Percentiles rank a stretch among this genome's conserved stretches.
These are phyloP conservation scores for Chalcosyrphus nemorum DNA, from an alignment of 2,888 invertebrate genomes.

Conservation along the genomic window DNA sequence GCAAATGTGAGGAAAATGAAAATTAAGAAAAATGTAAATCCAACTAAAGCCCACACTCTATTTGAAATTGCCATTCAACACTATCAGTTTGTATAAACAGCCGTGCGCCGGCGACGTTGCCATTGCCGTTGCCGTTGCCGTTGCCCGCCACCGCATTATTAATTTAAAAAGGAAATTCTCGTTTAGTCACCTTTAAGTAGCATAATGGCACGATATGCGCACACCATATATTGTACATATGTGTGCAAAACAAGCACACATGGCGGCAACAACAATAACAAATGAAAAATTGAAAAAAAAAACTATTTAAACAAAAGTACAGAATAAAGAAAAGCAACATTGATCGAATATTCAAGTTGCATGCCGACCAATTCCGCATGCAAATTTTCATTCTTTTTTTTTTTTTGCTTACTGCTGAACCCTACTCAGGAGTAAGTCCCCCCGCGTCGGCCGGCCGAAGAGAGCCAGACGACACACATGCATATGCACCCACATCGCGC, in stretches of 20 bases:
- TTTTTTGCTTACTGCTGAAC: constrained; percentile 25
- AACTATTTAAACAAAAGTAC: constrained; percentile 23
- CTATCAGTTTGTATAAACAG: constrained; percentile 19
- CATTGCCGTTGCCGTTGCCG: too few species aligned
- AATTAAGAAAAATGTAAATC: constrained; percentile 23
- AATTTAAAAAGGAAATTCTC: constrained; percentile 81
- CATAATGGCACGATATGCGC: constrained; percentile 70
- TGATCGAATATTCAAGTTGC: constrained; percentile 71
- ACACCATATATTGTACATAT: too few species aligned
- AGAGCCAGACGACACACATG: not conserved
- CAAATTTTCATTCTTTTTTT: too few species aligned
- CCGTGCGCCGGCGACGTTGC: not conserved
- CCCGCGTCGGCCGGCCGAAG: too few species aligned
- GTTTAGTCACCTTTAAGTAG: constrained; percentile 79
- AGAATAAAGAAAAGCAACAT: constrained; percentile 37
- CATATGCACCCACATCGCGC: constrained; percentile 18
- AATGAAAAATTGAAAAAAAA: constrained; percentile 18
- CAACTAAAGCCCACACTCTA: constrained; percentile 44
- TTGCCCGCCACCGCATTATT: constrained; percentile 77
- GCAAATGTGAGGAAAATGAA: constrained; percentile 6
- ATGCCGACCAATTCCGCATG: constrained; percentile 64
- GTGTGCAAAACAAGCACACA: constrained; percentile 2
- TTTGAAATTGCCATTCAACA: constrained; percentile 39
- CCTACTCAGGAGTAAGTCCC: too few species aligned
- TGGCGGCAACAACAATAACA: constrained; percentile 26